Base-by-base conservation (phyloP, 2,113 vertebrate genomes). In the Eulemur rufifrons region DNA sequence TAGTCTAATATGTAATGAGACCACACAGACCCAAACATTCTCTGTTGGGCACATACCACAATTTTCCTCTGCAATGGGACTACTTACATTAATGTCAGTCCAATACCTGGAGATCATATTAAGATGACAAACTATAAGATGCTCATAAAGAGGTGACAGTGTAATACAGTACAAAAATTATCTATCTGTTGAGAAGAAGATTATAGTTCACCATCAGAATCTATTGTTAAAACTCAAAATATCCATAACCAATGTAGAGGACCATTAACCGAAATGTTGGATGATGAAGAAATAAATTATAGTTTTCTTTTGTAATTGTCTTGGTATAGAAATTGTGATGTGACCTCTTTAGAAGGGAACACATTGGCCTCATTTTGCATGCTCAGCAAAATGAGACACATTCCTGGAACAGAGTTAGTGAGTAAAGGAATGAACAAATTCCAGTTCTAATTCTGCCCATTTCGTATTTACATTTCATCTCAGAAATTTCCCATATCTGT, bases 371-470 rank as follows among this genome's bases (percentile, higher is more conserved):
- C 10, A 42, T 86, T 96, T 92, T 94, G 37, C 17, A 69, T 73
- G 64, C 39, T 17, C 20, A 73, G 1, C 84, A 27, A 14, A 23
- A 14, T 74, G 71, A 81, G 92, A 69, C 8, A 56, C 14, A 12
- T 88, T 78, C 32, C 17, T 89, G 27, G 21, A 52, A 95, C 23
- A 86, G 50, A 95, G 61, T 73, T 89, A 45, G 39, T 69, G 14
- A 95, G 73, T 83, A 37, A 88, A 78, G 37, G 32, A 78, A 92
- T 92, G 50, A 92, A 66, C 73, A 34, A 86, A 59, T 73, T 94
- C 8, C 39, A 86, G 20, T 95, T 87, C 42, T 83, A 61, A 84
- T 85, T 94, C 34, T 94, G 37, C 20, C 61, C 61, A 20, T 68
- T 95, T 84, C 5, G 4, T 89, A 52, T 78, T 56, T 96, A 81